phyloP scores from a whole-genome alignment of 2,888 invertebrate genomes.

The Ceratothoa steindachneri region DNA sequence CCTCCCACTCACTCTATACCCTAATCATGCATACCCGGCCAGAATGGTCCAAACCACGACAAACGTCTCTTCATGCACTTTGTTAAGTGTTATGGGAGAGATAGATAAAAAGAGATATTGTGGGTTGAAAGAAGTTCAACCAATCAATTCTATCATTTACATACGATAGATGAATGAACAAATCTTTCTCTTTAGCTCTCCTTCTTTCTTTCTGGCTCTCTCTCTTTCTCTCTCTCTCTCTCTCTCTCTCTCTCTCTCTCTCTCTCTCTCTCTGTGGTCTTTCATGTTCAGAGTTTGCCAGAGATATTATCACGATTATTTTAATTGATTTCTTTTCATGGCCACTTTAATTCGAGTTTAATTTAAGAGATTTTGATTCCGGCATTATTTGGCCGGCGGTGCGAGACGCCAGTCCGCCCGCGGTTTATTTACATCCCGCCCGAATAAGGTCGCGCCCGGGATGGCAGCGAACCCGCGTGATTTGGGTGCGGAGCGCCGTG shows the following conservation, averaged over 20 bases:
- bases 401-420: too few relatives aligned
- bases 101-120: too few relatives aligned
- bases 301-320: neutral
- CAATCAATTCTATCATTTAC: too few relatives aligned
- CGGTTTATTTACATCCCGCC: too few relatives aligned
- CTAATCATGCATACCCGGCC: neutral
- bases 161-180: neutral
- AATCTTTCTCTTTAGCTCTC: neutral
- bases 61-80: constrained; percentile 2
- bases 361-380: neutral
- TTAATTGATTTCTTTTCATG: neutral
- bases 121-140: too few relatives aligned
- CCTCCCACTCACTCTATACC: constrained; percentile 9
- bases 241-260: neutral
- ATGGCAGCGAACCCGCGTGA: too few relatives aligned
- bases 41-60: constrained; percentile 4
- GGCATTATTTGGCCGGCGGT: neutral
- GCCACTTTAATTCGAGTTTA: neutral
- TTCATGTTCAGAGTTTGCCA: neutral
- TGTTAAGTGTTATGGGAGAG: neutral
- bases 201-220: neutral
- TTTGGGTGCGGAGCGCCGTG: too few relatives aligned
- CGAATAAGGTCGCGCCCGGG: too few relatives aligned
- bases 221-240: neutral
- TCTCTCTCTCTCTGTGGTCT: neutral